These are phyloP conservation scores for Bos indicus DNA, from an alignment of 2,113 vertebrate species.

Conservation along the genomic window DNA sequence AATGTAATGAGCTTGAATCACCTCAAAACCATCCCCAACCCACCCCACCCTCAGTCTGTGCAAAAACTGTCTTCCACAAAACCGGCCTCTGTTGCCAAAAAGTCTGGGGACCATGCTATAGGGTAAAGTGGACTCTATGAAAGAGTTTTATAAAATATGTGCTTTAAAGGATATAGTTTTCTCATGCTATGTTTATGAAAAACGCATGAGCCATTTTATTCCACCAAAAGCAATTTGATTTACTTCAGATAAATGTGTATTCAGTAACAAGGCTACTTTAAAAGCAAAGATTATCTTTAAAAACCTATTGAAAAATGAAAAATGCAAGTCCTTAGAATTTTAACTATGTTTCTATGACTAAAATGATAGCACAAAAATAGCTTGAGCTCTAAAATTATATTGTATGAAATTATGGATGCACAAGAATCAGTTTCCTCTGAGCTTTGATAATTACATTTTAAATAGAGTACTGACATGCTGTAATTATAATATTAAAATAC, in stretches of 20 bases:
- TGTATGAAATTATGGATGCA: slow-evolving; percentile 52
- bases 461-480: slow-evolving; percentile 43
- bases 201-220: neutral
- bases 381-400: slow-evolving; percentile 50
- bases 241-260: slow-evolving; percentile 31
- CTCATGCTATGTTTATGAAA: neutral
- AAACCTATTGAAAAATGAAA: slow-evolving; percentile 32
- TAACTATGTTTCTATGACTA: slow-evolving; percentile 48
- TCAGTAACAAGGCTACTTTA: slow-evolving; percentile 35
- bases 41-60: neutral
- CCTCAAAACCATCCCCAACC: neutral
- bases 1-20: neutral
- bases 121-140: neutral
- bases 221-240: slow-evolving; percentile 31
- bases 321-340: slow-evolving; percentile 37
- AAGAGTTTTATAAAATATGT: neutral
- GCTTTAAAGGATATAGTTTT: neutral
- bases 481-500: slow-evolving; percentile 70
- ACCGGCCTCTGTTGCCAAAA: neutral
- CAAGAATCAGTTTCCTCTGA: slow-evolving; percentile 61
- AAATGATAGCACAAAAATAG: slow-evolving; percentile 56
- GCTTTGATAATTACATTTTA: slow-evolving; percentile 61
- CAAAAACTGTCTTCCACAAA: neutral
- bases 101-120: neutral
- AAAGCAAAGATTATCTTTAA: slow-evolving; percentile 52